A percentile compares a stretch with the other conserved stretches of the same genome.
Conservation (phyloP, 2,888 invertebrate genomes). For the Volucella inanis region DNA sequence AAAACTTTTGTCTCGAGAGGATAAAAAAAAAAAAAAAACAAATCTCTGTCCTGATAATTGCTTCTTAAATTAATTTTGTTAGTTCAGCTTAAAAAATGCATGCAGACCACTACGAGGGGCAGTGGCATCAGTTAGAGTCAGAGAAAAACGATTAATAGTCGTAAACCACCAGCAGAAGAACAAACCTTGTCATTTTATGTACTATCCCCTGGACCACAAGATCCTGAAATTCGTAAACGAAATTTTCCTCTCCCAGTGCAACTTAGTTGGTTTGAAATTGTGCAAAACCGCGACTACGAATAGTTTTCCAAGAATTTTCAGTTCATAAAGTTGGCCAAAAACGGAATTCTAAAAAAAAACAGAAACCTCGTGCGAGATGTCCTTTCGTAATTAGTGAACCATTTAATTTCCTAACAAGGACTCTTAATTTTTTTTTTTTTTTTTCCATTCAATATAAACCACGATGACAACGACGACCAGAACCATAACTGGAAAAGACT, state of each 20-base stretch:
- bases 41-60: constrained; percentile 58
- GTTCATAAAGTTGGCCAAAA: constrained; percentile 60
- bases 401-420: constrained; percentile 66
- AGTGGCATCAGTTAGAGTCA: background rate
- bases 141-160: constrained; percentile 49
- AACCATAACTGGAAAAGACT: background rate
- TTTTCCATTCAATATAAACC: constrained; percentile 29
- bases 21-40: background rate
- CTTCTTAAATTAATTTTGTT: constrained; percentile 73
- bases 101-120: background rate
- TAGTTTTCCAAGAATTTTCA: constrained; percentile 69
- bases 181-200: constrained; percentile 34
- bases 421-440: constrained; percentile 47
- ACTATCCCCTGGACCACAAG: background rate
- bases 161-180: constrained; percentile 9
- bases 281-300: constrained; percentile 51
- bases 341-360: constrained; percentile 1
- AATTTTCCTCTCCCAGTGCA: too few species aligned
- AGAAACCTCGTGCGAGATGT: constrained; percentile 35
- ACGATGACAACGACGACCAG: background rate
- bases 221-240: too few species aligned
- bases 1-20: background rate
- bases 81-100: constrained; percentile 54
- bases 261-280: constrained; percentile 48
- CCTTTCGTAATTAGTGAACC: constrained; percentile 72